These are phyloP conservation scores for Caenorhabditis sp. DNA, from an alignment of 2,888 invertebrate genomes.

Conservation along the genomic window DNA sequence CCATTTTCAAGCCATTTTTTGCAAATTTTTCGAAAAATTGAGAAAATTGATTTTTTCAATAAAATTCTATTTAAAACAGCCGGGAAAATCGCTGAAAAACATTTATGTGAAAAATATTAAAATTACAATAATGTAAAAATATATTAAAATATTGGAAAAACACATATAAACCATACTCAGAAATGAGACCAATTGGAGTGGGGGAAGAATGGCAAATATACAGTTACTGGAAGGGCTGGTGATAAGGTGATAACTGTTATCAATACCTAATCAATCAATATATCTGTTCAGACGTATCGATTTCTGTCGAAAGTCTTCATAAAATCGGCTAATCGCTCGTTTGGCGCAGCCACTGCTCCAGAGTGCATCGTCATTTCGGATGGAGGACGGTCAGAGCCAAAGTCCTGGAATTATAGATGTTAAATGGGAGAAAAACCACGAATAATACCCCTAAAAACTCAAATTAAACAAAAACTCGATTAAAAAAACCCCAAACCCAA, in stretches of 20 bases:
- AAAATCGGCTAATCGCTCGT: slow-evolving; percentile 50
- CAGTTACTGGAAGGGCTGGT: slow-evolving; percentile 19
- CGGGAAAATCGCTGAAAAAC: too few species aligned
- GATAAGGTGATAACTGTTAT: not conserved
- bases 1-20: too few species aligned
- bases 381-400: slow-evolving; percentile 29
- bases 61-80: too few species aligned
- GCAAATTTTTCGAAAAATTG: too few species aligned
- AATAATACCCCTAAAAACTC: too few species aligned
- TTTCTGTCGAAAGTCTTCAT: slow-evolving; percentile 63
- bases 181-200: slow-evolving; percentile 7
- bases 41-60: too few species aligned
- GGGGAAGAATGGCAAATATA: slow-evolving; percentile 20
- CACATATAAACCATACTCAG: too few species aligned
- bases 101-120: too few species aligned
- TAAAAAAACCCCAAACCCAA: not conserved
- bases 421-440: not conserved
- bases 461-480: not conserved
- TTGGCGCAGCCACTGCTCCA: slow-evolving; percentile 8
- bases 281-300: slow-evolving; percentile 61
- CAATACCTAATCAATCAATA: slow-evolving; percentile 4
- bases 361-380: slow-evolving; percentile 27
- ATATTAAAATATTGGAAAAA: too few species aligned
- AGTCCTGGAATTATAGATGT: slow-evolving; percentile 43
- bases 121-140: too few species aligned